Conservation (phyloP, 2,113 vertebrate genomes). For the Nestor notabilis region DNA sequence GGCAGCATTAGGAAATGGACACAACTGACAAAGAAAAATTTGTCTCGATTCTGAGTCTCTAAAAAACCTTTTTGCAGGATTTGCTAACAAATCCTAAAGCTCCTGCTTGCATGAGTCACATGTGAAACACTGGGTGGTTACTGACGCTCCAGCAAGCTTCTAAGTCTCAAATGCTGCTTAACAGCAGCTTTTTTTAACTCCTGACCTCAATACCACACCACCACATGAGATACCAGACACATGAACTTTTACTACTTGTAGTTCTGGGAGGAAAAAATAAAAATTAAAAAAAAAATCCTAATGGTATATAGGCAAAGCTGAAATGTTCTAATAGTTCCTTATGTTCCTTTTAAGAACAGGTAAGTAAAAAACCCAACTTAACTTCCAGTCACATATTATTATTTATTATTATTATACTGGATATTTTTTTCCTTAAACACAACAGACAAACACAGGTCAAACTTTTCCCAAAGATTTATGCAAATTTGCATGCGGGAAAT, state of each 20-base stretch:
- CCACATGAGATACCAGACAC: rapidly evolving
- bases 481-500: background rate
- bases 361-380: background rate
- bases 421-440: background rate
- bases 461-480: background rate
- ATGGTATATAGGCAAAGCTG: background rate
- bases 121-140: background rate
- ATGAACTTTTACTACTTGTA: background rate
- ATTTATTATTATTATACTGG: no score
- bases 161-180: background rate
- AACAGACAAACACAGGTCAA: background rate
- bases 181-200: background rate
- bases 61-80: background rate
- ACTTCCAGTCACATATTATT: background rate
- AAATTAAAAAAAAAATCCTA: rapidly evolving
- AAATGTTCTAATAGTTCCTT: background rate
- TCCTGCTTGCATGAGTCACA: background rate
- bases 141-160: background rate
- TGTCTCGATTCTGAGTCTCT: background rate
- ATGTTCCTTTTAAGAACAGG: background rate
- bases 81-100: background rate
- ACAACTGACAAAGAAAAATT: background rate
- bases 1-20: background rate
- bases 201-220: background rate
- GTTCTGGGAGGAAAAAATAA: background rate